Evolutionary conservation across 1,140 invertebrate genomes (phyloP).

Genomic region (Phymorhynchus buccinoides): DNA sequence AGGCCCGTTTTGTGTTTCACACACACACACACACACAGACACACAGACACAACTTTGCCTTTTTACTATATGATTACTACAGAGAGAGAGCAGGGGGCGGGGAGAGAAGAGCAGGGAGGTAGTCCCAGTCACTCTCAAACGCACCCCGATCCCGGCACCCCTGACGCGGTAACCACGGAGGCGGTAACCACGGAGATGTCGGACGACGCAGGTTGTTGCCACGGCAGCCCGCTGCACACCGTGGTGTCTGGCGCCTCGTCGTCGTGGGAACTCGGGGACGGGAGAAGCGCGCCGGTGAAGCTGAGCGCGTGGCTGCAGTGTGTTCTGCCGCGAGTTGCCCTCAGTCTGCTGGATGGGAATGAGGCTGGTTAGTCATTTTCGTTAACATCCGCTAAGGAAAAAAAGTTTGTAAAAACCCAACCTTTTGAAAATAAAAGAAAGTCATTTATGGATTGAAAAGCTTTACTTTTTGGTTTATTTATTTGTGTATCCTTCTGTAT

Average conservation of each 20-base stretch:
- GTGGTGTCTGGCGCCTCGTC: constrained; percentile 48
- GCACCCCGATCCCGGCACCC: neutral
- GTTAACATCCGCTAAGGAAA: no score
- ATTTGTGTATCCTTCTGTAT: no score
- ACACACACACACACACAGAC: no score
- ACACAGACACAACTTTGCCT: no score
- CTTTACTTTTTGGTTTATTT: no score
- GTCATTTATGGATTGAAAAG: no score
- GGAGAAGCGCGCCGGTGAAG: constrained; percentile 65
- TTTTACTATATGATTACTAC: no score
- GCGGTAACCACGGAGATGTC: constrained; percentile 52
- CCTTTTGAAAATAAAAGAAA: no score
- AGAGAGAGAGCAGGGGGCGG: neutral
- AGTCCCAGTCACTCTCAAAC: neutral
- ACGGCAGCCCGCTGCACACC: constrained; percentile 57
- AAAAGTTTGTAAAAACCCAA: no score
- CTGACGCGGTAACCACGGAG: constrained; percentile 43
- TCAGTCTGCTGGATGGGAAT: constrained; percentile 26
- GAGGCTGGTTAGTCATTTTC: no score
- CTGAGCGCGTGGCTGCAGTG: constrained; percentile 85
- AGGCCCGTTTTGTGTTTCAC: no score
- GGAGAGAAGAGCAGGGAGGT: neutral
- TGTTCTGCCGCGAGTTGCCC: constrained; percentile 81
- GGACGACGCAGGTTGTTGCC: constrained; percentile 61
- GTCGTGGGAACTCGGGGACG: no score